These are phyloP conservation scores for Gerris buenoi DNA, from an alignment of 1,140 invertebrate species.

Conservation along the genomic window DNA sequence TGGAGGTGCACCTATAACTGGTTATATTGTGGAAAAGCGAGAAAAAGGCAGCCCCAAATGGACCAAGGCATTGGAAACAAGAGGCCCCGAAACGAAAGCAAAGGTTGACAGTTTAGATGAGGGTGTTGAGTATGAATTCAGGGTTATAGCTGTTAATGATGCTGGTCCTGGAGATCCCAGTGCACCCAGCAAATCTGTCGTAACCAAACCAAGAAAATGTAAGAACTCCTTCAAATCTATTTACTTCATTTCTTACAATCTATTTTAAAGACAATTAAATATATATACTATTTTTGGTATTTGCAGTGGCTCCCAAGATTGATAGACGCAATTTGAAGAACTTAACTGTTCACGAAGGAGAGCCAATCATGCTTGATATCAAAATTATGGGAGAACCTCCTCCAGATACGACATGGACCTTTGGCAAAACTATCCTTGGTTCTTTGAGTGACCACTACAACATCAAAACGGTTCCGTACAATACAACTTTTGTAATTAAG, in stretches of 20 bases:
- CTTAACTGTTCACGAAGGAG: constrained; percentile 63
- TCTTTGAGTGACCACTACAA: constrained; percentile 28
- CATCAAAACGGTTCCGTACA: constrained; percentile 73
- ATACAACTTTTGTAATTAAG: constrained; percentile 68
- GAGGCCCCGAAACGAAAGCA: constrained; percentile 61
- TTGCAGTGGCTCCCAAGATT: constrained; percentile 79
- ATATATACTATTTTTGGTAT: constrained; percentile 11
- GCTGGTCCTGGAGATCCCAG: constrained; percentile 66
- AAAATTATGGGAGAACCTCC: constrained; percentile 71
- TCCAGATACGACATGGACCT: constrained; percentile 59
- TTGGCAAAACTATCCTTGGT: constrained; percentile 41
- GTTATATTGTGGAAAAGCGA: constrained; percentile 85
- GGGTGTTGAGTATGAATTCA: constrained; percentile 74
- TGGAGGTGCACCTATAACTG: constrained; percentile 82
- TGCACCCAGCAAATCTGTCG: constrained; percentile 51
- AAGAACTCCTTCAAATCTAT: constrained; percentile 30
- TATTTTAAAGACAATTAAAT: neutral
- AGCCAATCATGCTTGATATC: constrained; percentile 67
- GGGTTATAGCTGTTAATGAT: constrained; percentile 65
- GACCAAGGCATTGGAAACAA: constrained; percentile 67
- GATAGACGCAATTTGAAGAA: constrained; percentile 62
- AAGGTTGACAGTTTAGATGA: constrained; percentile 66
- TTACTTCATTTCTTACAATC: neutral
- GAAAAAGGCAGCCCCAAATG: constrained; percentile 75
- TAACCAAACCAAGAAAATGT: constrained; percentile 75